Evolutionary conservation across 1,140 invertebrate genomes (phyloP).

Genomic region (Caligus rogercresseyi): DNA sequence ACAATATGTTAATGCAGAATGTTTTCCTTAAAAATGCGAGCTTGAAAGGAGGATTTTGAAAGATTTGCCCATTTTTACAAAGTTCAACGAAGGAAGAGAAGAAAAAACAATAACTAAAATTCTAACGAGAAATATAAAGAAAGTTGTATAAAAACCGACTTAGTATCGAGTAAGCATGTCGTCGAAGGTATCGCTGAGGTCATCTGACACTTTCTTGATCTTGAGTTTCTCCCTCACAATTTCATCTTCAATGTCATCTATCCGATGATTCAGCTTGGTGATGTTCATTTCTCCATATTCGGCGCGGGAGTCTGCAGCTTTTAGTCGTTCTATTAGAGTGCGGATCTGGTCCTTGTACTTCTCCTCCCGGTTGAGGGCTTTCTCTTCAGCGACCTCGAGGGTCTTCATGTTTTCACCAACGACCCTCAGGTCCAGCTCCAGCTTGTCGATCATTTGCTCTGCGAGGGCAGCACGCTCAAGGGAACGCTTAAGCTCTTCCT

Average conservation of each 20-base stretch:
- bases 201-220: constrained; percentile 6
- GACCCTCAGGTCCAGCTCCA: constrained; percentile 4
- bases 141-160: not conserved
- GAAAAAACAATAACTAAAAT: not conserved
- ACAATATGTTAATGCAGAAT: too few relatives aligned
- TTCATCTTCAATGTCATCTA: constrained; percentile 10
- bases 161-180: constrained; percentile 6
- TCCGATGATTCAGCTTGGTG: constrained; percentile 9
- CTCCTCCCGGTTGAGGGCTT: constrained; percentile 6
- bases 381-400: constrained; percentile 5
- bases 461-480: constrained; percentile 4
- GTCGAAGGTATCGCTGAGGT: not conserved
- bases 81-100: not conserved
- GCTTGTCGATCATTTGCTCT: not conserved
- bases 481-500: constrained; percentile 12
- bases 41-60: not conserved
- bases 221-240: constrained; percentile 7
- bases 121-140: not conserved
- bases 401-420: constrained; percentile 15
- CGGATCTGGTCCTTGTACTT: constrained; percentile 11
- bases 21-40: too few relatives aligned
- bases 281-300: constrained; percentile 11
- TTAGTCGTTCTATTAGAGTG: not conserved
- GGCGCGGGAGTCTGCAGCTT: not conserved
- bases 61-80: not conserved